Base-by-base conservation (phyloP, 2,797 vertebrate species). In the Heliangelus exortis region DNA sequence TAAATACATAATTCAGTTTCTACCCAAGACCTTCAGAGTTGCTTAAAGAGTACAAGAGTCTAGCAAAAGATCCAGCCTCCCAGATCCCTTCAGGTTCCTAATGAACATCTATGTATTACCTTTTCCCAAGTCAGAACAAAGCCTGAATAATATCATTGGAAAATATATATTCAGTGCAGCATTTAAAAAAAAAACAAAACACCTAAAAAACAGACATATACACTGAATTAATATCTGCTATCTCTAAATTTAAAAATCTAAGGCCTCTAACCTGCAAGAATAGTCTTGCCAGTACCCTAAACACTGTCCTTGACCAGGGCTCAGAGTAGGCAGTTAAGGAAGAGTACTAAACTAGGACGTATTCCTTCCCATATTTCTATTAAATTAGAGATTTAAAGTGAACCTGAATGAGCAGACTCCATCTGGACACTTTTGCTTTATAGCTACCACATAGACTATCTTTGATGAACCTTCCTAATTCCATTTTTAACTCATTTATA, bases 401-500 rank as follows among this genome's bases (percentile, higher is more conserved):
- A 68, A 85, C 7, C n/a, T 77, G 45, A 83, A 88, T 22, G 26
- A 88, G 39, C 23, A 78, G 39, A 18, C 26, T 62, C 62, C 17
- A 68, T 41, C 47, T 69, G 39, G n/a, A 76, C 15, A 78, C 31
- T 28, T 76, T 68, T 0, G 5, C 23, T 84, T 92, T 47, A 90
- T 13, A 89, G 65, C 29, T 71, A 57, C 29, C 8, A 4, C 31
- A 11, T 54, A 63, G 58, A 34, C 57, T 59, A 67, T 7, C 23
- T 11, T 58, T 43, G 39, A 69, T 23, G 54, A 84, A 67, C 8
- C 13, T 39, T 21, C 25, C n/a, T 45, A 84, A 68, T 81, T 77
- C 34, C 14, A 45, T 78, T 91, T 94, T 91, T 58, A 81, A 67
- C 59, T 86, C 26, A 20, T 51, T 89, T 73, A 51, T 41, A 55